Evolutionary conservation across 2,797 vertebrate genomes (phyloP).

Genomic region (Urophycis tenuis): DNA sequence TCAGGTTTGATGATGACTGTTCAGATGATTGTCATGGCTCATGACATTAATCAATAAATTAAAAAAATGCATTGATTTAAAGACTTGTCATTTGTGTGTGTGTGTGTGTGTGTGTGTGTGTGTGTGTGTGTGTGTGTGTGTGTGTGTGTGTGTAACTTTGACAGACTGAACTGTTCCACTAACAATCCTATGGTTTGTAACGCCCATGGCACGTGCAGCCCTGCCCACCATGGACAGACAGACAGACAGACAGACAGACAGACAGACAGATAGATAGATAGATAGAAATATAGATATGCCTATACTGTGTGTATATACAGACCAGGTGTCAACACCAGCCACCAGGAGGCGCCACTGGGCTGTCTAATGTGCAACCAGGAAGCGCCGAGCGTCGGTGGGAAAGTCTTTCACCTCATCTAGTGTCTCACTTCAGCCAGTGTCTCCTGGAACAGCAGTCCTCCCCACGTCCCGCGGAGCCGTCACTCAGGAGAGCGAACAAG

Average conservation of each 20-base stretch:
- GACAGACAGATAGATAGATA: no score
- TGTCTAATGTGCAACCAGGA: slow-evolving; percentile 36
- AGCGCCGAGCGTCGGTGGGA: slow-evolving; percentile 19
- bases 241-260: no score
- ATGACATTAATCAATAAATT: slow-evolving; percentile 1
- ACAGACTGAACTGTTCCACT: no score
- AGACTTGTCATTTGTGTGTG: not conserved
- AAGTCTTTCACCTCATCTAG: slow-evolving; percentile 9
- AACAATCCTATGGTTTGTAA: no score
- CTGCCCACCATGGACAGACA: no score
- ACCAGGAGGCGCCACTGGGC: slow-evolving; percentile 40
- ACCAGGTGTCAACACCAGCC: not conserved
- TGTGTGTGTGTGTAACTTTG: no score
- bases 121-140: no score
- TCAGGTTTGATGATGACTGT: not conserved
- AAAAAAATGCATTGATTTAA: not conserved
- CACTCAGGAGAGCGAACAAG: not conserved
- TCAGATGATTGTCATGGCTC: not conserved
- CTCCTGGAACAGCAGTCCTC: not conserved
- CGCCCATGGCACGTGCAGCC: no score
- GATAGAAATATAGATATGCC: no score
- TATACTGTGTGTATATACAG: no score
- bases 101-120: not conserved
- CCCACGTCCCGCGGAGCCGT: slow-evolving; percentile 10
- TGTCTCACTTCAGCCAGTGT: slow-evolving; percentile 20